Conservation (phyloP, 2,888 invertebrate species). For the Iphiclides podalirius region DNA sequence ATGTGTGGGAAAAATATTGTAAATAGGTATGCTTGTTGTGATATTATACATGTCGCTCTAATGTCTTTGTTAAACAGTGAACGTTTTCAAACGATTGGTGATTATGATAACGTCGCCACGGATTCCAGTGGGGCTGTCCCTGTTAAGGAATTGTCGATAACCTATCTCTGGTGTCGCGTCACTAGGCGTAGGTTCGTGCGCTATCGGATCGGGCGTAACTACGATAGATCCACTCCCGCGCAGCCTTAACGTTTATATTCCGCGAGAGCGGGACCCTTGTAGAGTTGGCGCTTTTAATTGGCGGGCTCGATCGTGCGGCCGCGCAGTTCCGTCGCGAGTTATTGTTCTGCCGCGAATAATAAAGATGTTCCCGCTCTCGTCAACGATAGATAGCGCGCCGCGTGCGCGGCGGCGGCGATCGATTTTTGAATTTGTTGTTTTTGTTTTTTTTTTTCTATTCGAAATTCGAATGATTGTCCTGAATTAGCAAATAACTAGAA, state of each 20-base stretch:
- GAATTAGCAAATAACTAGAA: too few relatives aligned
- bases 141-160: too few relatives aligned
- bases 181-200: conserved; percentile 32
- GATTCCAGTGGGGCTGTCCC: too few relatives aligned
- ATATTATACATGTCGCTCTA: too few relatives aligned
- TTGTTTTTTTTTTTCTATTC: too few relatives aligned
- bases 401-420: not conserved
- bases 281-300: conserved; percentile 61
- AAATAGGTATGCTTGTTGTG: too few relatives aligned
- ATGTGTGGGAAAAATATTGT: too few relatives aligned
- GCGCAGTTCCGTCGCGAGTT: conserved; percentile 10
- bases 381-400: conserved; percentile 4
- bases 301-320: conserved; percentile 42
- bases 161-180: too few relatives aligned
- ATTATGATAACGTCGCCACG: too few relatives aligned
- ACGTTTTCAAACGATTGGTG: too few relatives aligned
- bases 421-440: not conserved
- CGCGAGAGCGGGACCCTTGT: conserved; percentile 60
- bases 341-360: conserved; percentile 19
- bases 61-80: too few relatives aligned
- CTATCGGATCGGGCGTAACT: conserved; percentile 32
- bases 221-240: conserved; percentile 32
- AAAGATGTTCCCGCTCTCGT: conserved; percentile 19
- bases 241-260: conserved; percentile 42
- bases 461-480: too few relatives aligned